A percentile compares a stretch with the other conserved stretches of the same genome.
Evolutionary conservation across 2,888 invertebrate species (phyloP).

Genomic region (Stenurella melanura): DNA sequence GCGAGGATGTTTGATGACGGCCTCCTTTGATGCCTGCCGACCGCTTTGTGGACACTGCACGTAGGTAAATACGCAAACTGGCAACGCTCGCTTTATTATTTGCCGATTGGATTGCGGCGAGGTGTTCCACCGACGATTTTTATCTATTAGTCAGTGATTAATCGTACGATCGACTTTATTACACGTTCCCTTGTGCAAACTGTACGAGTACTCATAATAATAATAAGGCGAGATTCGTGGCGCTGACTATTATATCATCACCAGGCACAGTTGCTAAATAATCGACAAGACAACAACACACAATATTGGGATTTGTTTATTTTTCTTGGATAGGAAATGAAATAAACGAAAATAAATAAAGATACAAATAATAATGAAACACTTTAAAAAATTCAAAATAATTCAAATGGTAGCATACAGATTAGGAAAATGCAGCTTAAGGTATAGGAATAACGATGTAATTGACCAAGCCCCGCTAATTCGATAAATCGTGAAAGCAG

Average conservation of each 20-base stretch:
- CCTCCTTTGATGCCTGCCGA: conserved; percentile 55
- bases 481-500: too few species aligned
- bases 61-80: conserved; percentile 29
- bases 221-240: background rate
- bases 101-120: conserved; percentile 6
- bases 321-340: too few species aligned
- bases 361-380: too few species aligned
- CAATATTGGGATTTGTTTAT: too few species aligned
- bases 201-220: background rate
- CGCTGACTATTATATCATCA: background rate
- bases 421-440: too few species aligned
- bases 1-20: conserved; percentile 56
- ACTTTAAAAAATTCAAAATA: too few species aligned
- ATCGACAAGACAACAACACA: background rate
- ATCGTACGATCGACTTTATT: conserved; percentile 19
- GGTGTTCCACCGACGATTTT: conserved; percentile 23
- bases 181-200: conserved; percentile 4
- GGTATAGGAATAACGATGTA: too few species aligned
- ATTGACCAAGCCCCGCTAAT: too few species aligned
- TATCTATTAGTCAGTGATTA: conserved; percentile 18
- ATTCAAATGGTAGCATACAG: too few species aligned
- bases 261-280: background rate
- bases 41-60: conserved; percentile 36
- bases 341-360: too few species aligned
- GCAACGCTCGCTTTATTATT: conserved; percentile 19